A percentile compares a stretch with the other conserved stretches of the same genome.
These are phyloP conservation scores for Graphium colonna DNA, from an alignment of 2,888 invertebrate genomes.

Conservation along the genomic window DNA sequence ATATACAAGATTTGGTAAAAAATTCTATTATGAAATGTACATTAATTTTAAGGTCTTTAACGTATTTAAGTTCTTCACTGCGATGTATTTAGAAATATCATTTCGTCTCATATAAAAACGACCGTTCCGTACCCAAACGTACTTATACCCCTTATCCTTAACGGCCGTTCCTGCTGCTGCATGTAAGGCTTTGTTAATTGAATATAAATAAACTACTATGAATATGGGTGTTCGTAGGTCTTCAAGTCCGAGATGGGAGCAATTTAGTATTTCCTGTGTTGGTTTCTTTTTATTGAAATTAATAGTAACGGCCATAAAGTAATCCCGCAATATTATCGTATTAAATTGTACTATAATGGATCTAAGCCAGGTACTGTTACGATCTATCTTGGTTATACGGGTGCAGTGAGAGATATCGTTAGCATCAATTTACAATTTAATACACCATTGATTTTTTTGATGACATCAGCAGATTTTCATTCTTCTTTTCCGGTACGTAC, in stretches of 20 bases:
- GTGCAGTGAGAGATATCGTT: no score
- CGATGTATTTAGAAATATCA: not conserved
- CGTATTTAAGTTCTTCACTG: not conserved
- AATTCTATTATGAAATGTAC: no score
- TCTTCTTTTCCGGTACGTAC: no score
- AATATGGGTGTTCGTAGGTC: not conserved
- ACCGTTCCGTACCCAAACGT: not conserved
- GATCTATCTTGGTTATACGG: not conserved
- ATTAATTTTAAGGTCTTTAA: not conserved
- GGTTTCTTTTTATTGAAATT: conserved; percentile 13
- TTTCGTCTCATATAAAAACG: not conserved
- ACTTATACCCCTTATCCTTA: not conserved
- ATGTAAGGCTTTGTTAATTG: not conserved
- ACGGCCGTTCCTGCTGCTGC: not conserved
- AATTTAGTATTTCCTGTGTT: not conserved
- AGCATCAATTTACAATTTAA: not conserved
- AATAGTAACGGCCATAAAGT: conserved; percentile 10
- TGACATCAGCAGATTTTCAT: conserved; percentile 5
- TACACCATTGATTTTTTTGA: conserved; percentile 8
- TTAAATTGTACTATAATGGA: no score
- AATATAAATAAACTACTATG: not conserved
- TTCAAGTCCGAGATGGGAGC: not conserved
- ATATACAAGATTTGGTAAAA: no score
- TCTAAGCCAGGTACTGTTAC: not conserved
- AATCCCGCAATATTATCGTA: conserved; percentile 6